Conservation (phyloP, 2,888 invertebrate genomes). For the Caenorhabditis imperialis region DNA sequence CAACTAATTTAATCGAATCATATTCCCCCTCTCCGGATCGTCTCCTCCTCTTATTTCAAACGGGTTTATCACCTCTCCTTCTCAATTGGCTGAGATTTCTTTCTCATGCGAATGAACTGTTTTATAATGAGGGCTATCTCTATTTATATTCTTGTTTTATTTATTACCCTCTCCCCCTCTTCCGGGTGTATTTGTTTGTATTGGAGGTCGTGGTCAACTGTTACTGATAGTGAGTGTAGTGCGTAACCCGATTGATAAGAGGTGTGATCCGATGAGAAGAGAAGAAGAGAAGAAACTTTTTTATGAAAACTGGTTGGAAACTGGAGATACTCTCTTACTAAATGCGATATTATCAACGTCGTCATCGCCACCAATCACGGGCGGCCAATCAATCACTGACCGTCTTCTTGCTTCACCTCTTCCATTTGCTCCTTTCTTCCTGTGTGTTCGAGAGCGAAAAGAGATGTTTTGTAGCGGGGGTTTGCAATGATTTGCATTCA, state of each 20-base stretch:
- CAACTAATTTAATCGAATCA: conserved; percentile 43
- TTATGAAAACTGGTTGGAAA: conserved; percentile 46
- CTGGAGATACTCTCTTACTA: conserved; percentile 32
- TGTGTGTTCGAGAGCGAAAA: conserved; percentile 11
- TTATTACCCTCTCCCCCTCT: too few species aligned
- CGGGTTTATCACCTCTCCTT: conserved; percentile 31
- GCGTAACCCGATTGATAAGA: conserved; percentile 22
- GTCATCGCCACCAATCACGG: conserved; percentile 12
- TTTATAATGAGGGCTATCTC: too few species aligned
- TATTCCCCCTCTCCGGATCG: conserved; percentile 30
- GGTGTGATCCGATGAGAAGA: conserved; percentile 26
- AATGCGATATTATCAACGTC: conserved; percentile 18
- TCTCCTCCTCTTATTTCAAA: conserved; percentile 32
- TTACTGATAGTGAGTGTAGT: conserved; percentile 4
- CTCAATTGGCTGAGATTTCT: background rate
- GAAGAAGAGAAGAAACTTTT: conserved; percentile 17
- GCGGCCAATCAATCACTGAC: conserved; percentile 37
- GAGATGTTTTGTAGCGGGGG: conserved; percentile 26
- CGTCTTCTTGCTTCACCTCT: conserved; percentile 5
- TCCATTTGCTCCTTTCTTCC: background rate
- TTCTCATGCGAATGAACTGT: conserved; percentile 8
- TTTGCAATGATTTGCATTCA: conserved; percentile 46
- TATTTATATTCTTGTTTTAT: too few species aligned
- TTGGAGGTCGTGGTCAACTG: too few species aligned
- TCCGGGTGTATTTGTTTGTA: too few species aligned